These are phyloP conservation scores for Salvator merianae DNA, from an alignment of 2,113 vertebrate species.

Conservation along the genomic window DNA sequence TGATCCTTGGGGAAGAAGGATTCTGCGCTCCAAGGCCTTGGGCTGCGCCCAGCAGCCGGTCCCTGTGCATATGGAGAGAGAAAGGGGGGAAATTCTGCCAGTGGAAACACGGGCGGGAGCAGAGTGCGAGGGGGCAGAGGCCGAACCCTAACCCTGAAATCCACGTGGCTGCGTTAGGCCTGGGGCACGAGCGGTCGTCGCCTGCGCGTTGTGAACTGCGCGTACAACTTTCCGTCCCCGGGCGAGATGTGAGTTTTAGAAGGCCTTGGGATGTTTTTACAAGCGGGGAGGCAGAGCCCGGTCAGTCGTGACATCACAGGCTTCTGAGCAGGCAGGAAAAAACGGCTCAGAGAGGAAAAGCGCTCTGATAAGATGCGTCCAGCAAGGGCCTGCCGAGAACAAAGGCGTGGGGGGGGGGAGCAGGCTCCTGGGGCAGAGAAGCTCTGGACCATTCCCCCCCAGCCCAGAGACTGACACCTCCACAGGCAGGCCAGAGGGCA, in stretches of 20 bases:
- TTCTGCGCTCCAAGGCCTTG: too few species aligned
- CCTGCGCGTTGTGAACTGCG: not conserved
- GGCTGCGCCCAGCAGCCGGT: too few species aligned
- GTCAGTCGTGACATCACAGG: not conserved
- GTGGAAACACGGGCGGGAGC: too few species aligned
- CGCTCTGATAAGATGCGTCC: not conserved
- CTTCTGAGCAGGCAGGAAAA: constrained; percentile 5
- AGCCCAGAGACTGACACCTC: not conserved
- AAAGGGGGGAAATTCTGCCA: too few species aligned
- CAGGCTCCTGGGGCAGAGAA: rapidly evolving
- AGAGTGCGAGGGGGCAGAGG: too few species aligned
- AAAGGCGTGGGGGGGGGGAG: not conserved
- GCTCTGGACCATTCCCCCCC: not conserved
- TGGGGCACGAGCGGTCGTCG: too few species aligned
- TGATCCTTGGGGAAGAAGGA: too few species aligned
- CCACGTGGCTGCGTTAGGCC: too few species aligned
- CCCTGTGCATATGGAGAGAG: too few species aligned
- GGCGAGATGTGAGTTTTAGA: not conserved
- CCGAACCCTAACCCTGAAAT: too few species aligned
- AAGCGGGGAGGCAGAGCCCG: not conserved
- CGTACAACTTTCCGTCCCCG: not conserved
- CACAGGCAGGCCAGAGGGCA: not conserved
- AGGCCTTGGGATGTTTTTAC: not conserved
- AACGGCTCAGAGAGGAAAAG: not conserved
- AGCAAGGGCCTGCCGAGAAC: not conserved